Base-by-base conservation (phyloP, 1,140 invertebrate genomes). In the Gryon sp. region DNA sequence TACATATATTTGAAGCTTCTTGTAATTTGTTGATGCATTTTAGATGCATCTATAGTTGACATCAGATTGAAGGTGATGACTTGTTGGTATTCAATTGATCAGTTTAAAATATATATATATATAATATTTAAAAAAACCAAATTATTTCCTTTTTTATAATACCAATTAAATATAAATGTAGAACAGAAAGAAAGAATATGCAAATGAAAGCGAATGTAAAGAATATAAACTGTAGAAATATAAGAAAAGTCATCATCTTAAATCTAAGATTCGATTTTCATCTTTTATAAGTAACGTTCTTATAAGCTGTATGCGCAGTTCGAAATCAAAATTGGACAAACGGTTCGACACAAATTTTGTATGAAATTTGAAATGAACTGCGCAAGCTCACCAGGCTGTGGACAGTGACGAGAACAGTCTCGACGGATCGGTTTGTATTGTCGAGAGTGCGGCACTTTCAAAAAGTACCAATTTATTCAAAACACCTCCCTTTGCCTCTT, bases 341-440 rank as follows among this genome's bases (percentile, higher is more conserved):
- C 30, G 28, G 43, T 62, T 22, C 8, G 20, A 36, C 19, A 57
- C 22, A n/a, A n/a, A n/a, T 46, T 59, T 75, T 38, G 63, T 62
- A 77, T 66, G 53, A 48, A 62, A 68, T 66, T 72, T n/a, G n/a
- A 32, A 72, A 63, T 48, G 57, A 77, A 68, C 48, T 20, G 75
- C 41, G 60, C 50, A 62, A 77, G 75, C 75, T 77, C 75, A 79
- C 59, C 63, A 68, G 65, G 77, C 65, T 78, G 69, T 78, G 76
- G 57, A 78, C 57, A 69, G 60, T 65, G 72, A 73, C 43, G 68
- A 36, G 38, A 52, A 70, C 26, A 55, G 40, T 46, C 55, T 59
- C 57, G 55, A 74, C 30, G 45, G 40, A 70, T 70, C 62, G 46
- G 41, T 55, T 45, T 66, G 53, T 68, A 80, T 69, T 53, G 26